Evolutionary conservation across 2,888 invertebrate species (phyloP).

Genomic region (Spodoptera exigua): DNA sequence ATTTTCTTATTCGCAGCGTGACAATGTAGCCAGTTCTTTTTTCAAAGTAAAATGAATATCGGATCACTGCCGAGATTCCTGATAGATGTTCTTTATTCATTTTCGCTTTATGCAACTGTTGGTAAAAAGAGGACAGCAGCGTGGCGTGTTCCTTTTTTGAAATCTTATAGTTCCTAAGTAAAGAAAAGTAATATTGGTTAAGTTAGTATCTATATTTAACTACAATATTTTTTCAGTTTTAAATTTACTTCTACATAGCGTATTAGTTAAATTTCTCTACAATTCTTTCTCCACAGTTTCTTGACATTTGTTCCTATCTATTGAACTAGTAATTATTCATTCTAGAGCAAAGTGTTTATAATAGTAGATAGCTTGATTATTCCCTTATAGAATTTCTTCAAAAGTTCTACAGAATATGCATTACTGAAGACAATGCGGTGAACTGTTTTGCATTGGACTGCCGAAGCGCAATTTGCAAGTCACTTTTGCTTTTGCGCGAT

Average conservation of each 20-base stretch:
- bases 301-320: no score
- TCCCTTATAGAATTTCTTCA: slow-evolving; percentile 29
- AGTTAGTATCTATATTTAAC: no score
- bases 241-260: no score
- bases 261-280: no score
- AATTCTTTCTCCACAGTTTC: no score
- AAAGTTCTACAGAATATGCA: slow-evolving; percentile 60
- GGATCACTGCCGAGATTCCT: slow-evolving; percentile 27
- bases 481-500: slow-evolving; percentile 50
- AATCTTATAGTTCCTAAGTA: no score
- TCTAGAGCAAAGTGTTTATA: no score
- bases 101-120: slow-evolving; percentile 37
- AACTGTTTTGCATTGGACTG: slow-evolving; percentile 61
- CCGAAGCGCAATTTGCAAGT: slow-evolving; percentile 60
- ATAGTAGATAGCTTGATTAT: no score
- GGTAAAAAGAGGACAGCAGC: neutral
- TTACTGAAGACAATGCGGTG: slow-evolving; percentile 59
- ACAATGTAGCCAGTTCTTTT: slow-evolving; percentile 11
- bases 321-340: no score
- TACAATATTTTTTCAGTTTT: no score
- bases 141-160: slow-evolving; percentile 3
- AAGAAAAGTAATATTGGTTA: no score
- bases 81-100: slow-evolving; percentile 50
- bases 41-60: slow-evolving; percentile 42
- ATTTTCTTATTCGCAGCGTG: slow-evolving; percentile 32